Evolutionary conservation across 2,113 vertebrate species (phyloP), one percentile per base, ranked within the genome.

Genomic region (Buteo buteo): DNA sequence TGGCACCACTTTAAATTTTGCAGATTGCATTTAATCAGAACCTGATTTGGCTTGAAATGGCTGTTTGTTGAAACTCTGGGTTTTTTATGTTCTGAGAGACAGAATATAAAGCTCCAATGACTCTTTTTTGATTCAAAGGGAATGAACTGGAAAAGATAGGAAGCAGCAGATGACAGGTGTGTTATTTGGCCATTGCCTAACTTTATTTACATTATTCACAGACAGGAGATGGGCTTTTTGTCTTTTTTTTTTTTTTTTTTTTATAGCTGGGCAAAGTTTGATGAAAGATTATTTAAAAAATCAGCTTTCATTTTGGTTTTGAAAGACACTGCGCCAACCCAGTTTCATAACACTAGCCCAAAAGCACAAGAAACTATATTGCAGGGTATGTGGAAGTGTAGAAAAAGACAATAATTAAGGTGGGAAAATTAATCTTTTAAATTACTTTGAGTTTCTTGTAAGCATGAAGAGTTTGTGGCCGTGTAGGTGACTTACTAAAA

Each of bases 81-180:
- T 85, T 47, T 45, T 86, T 95, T 69, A 59, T 78, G 16, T 72
- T 66, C 36, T 86, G 50, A 95, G 66, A 91, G 32, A 58, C 13
- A 26, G 88, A 93, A 62, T 62, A 79, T 74, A 70, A 93, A 79
- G 54, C 15, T 93, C 42, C 36, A 54, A 7, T 93, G 84, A 77
- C 55, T 65, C 57, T 29, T n/a, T 90, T 94, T 65, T 88, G 12
- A 58, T 96, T 61, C 54, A 64, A 88, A 95, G 71, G 50, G 92
- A 80, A 34, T 67, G 78, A 92, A 89, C 58, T 91, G 93, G 94
- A 95, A 91, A 95, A 93, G 34, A 87, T 45, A 82, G 16, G 67
- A 95, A 71, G 88, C 57, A 91, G 59, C 88, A 93, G 74, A 79
- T 94, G 88, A 88, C 40, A 79, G 44, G 28, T 65, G 86, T 86